phyloP scores from a whole-genome alignment of 2,888 invertebrate species.

The Ligdia adustata region DNA sequence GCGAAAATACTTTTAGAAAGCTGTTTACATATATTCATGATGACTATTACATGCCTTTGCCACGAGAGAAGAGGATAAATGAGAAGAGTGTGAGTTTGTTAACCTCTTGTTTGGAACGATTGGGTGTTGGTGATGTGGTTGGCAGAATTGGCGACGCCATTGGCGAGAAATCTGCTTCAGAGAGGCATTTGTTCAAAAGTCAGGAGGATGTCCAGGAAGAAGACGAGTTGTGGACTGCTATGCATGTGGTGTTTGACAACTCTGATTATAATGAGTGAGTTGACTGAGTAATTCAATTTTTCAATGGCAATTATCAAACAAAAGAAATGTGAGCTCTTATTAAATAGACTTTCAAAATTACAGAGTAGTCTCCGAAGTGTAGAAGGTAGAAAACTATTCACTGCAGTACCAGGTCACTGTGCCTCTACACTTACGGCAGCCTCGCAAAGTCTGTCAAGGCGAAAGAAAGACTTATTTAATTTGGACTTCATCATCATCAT shows the following conservation, averaged over 20 bases:
- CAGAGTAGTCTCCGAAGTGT: no score
- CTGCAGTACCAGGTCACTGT: no score
- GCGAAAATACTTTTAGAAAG: constrained; percentile 57
- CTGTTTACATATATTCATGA: constrained; percentile 84
- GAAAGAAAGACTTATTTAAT: no score
- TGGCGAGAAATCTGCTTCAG: constrained; percentile 47
- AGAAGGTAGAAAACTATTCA: no score
- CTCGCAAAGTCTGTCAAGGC: no score
- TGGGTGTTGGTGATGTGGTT: constrained; percentile 48
- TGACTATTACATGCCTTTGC: constrained; percentile 77
- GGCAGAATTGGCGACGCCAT: constrained; percentile 43
- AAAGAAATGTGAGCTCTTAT: no score
- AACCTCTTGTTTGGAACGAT: constrained; percentile 47
- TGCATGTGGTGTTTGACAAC: constrained; percentile 71
- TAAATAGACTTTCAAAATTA: no score
- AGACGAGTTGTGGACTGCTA: constrained; percentile 62
- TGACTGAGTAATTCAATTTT: no score
- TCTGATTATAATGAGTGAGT: constrained; percentile 70
- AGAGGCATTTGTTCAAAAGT: constrained; percentile 58
- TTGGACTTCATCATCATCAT: no score
- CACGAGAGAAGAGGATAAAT: constrained; percentile 44
- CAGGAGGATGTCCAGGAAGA: constrained; percentile 51
- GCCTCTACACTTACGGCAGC: no score
- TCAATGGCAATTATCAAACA: no score
- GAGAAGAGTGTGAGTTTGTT: constrained; percentile 43